Conservation (phyloP, 2,797 vertebrate species). For the Microctenopoma stevenorrisi region DNA sequence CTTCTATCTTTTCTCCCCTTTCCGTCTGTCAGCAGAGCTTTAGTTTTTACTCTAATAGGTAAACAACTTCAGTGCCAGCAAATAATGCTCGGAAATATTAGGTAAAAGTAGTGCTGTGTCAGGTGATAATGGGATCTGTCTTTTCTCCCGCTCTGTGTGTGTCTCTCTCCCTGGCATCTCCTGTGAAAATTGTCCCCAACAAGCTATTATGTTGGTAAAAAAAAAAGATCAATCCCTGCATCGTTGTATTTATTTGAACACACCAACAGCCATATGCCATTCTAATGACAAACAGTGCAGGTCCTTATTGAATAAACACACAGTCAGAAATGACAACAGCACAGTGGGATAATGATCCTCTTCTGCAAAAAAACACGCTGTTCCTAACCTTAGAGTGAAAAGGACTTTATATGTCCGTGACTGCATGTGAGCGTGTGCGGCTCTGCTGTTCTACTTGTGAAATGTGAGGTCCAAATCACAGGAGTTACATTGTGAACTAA, state of each 20-base stretch:
- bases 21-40: slow-evolving; percentile 31
- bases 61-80: slow-evolving; percentile 66
- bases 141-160: slow-evolving; percentile 16
- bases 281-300: slow-evolving; percentile 34
- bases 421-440: slow-evolving; percentile 15
- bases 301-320: slow-evolving; percentile 42
- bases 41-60: slow-evolving; percentile 64
- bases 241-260: slow-evolving; percentile 50
- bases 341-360: slow-evolving; percentile 20
- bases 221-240: slow-evolving; percentile 41
- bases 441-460: slow-evolving; percentile 52
- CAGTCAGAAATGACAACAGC: background rate
- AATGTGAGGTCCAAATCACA: slow-evolving; percentile 65
- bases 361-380: background rate
- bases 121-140: slow-evolving; percentile 60
- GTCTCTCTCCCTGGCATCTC: slow-evolving; percentile 20
- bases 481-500: slow-evolving; percentile 77
- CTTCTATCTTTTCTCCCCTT: background rate
- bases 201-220: slow-evolving; percentile 51
- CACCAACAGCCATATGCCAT: slow-evolving; percentile 17
- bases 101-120: slow-evolving; percentile 58
- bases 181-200: slow-evolving; percentile 56
- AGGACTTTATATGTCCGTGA: background rate
- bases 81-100: slow-evolving; percentile 66
- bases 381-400: slow-evolving; percentile 27